Percentiles rank a stretch among this genome's conserved stretches.
phyloP scores from a whole-genome alignment of 1,140 invertebrate species.

The Sarcophaga bullata region DNA sequence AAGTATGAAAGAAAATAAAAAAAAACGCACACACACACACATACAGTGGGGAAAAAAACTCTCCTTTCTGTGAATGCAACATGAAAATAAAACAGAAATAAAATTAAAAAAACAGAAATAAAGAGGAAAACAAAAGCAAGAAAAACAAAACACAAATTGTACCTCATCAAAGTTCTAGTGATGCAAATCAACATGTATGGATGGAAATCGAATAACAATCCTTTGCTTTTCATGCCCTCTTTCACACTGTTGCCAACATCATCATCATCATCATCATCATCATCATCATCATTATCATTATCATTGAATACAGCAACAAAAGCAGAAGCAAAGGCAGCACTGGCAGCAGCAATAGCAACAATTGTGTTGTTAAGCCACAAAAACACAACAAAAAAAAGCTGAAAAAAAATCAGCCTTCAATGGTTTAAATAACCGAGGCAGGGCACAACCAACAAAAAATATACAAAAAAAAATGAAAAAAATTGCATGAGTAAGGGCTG shows the following conservation, averaged over 20 bases:
- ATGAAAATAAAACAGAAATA: no score
- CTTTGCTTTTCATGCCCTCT: neutral
- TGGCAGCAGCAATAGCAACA: neutral
- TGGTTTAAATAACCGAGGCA: neutral
- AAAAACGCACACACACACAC: no score
- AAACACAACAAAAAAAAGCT: neutral
- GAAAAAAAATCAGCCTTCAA: neutral
- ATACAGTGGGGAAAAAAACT: no score
- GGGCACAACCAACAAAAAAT: neutral
- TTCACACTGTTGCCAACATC: conserved; percentile 7
- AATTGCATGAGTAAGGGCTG: neutral
- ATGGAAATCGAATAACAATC: conserved; percentile 6
- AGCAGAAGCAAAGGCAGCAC: no score
- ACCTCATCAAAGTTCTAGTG: conserved; percentile 17
- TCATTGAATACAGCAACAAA: no score
- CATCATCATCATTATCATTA: no score
- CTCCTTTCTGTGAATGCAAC: no score
- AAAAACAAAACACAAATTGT: neutral
- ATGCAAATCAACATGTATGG: conserved; percentile 22
- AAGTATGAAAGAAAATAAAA: neutral
- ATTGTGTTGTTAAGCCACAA: conserved; percentile 21
- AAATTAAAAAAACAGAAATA: no score
- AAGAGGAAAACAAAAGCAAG: no score
- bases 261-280: no score
- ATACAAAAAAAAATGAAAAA: no score